A percentile compares a stretch with the other conserved stretches of the same genome.
phyloP scores from a whole-genome alignment of 2,888 invertebrate species.

The Ormyrus thymus region DNA sequence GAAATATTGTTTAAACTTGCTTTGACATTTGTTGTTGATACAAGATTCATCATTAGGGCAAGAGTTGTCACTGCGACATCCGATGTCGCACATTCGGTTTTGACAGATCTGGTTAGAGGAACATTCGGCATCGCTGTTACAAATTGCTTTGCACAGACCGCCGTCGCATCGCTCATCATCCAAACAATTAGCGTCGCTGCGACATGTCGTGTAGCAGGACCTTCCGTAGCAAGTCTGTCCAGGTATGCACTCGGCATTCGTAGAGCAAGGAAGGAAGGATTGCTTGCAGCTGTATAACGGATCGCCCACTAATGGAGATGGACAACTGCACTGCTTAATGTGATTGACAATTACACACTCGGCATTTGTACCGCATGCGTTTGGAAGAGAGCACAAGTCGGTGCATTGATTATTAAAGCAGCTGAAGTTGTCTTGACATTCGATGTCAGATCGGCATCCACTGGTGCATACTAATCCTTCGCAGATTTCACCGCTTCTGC shows the following conservation, averaged over 20 bases:
- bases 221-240: constrained; percentile 87
- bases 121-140: constrained; percentile 90
- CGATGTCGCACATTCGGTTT: constrained; percentile 89
- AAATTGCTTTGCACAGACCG: constrained; percentile 88
- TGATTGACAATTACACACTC: constrained; percentile 84
- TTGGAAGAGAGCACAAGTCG: constrained; percentile 85
- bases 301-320: constrained; percentile 84
- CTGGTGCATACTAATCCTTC: constrained; percentile 85
- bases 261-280: constrained; percentile 80
- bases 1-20: constrained; percentile 74
- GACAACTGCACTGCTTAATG: constrained; percentile 85
- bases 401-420: constrained; percentile 88
- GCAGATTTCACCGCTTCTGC: constrained; percentile 91
- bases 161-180: constrained; percentile 90
- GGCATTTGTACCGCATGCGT: constrained; percentile 90
- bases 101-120: constrained; percentile 89
- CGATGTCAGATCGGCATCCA: constrained; percentile 88
- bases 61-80: constrained; percentile 89
- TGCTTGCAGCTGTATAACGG: constrained; percentile 84
- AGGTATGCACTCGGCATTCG: constrained; percentile 82
- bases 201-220: constrained; percentile 86
- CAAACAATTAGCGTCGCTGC: constrained; percentile 88
- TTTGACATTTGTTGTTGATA: constrained; percentile 87
- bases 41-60: constrained; percentile 87
- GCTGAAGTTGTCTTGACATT: constrained; percentile 84